Evolutionary conservation across 2,113 vertebrate species (phyloP).

Genomic region (Gnathonemus echidnorhynchus): DNA sequence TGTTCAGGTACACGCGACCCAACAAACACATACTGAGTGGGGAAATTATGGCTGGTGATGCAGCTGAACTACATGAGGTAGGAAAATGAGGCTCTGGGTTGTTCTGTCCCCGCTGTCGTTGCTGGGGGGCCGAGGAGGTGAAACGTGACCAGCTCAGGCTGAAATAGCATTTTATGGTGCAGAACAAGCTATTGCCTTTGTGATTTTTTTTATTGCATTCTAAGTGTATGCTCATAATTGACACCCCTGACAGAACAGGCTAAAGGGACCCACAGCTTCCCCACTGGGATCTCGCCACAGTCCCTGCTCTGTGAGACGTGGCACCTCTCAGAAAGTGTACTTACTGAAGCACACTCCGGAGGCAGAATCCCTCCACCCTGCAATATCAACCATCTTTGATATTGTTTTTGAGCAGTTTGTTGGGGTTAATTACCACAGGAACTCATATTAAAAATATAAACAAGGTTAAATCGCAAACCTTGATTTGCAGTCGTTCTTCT

Average conservation of each 20-base stretch:
- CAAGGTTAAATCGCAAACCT: not conserved
- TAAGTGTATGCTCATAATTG: not conserved
- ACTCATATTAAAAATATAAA: not conserved
- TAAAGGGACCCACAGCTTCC: not conserved
- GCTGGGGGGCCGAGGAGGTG: not conserved
- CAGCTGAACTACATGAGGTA: not conserved
- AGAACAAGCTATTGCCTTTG: not conserved
- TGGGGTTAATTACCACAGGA: not conserved
- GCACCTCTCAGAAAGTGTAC: not conserved
- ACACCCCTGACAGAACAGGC: not conserved
- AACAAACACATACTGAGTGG: not conserved
- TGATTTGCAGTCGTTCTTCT: not conserved
- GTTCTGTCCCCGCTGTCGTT: not conserved
- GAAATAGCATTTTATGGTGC: not conserved
- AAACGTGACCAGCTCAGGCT: not conserved
- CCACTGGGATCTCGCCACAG: not conserved
- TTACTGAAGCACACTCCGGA: conserved; percentile 7
- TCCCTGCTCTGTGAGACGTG: not conserved
- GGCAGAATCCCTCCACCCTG: not conserved
- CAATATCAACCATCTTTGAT: not conserved
- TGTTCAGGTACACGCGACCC: not conserved
- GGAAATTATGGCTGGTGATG: not conserved
- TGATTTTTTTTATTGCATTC: not conserved
- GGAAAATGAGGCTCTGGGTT: not conserved
- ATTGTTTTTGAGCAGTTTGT: not conserved